These are phyloP conservation scores for Dasypus novemcinctus DNA, from an alignment of 2,113 vertebrate genomes.

Conservation along the genomic window DNA sequence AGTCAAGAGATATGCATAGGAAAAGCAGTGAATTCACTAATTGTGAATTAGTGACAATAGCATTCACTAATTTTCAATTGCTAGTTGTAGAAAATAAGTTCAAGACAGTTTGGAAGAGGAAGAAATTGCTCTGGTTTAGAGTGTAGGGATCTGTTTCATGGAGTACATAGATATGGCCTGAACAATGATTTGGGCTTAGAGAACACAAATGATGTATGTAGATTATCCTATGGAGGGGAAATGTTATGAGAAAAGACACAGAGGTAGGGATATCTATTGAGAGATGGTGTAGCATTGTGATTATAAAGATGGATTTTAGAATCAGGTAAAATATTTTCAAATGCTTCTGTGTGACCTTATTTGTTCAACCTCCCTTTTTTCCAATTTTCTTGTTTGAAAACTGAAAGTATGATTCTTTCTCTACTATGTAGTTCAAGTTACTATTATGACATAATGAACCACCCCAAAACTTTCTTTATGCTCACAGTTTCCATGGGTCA, in stretches of 20 bases:
- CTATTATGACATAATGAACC: background rate
- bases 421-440: background rate
- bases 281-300: background rate
- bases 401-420: background rate
- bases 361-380: background rate
- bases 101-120: background rate
- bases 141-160: background rate
- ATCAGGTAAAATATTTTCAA: background rate
- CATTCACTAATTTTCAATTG: background rate
- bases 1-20: background rate
- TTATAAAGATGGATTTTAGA: constrained; percentile 1
- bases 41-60: background rate
- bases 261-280: background rate
- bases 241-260: background rate
- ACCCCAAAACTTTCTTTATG: background rate
- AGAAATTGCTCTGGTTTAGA: background rate
- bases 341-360: background rate
- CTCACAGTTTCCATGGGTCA: background rate
- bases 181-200: background rate
- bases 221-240: background rate
- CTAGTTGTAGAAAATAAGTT: background rate
- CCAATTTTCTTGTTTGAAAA: constrained; percentile 20
- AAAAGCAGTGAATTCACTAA: background rate
- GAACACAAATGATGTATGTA: background rate
- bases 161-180: background rate